These are phyloP conservation scores for Apotomis betuletana DNA, from an alignment of 2,888 invertebrate genomes.

Conservation along the genomic window DNA sequence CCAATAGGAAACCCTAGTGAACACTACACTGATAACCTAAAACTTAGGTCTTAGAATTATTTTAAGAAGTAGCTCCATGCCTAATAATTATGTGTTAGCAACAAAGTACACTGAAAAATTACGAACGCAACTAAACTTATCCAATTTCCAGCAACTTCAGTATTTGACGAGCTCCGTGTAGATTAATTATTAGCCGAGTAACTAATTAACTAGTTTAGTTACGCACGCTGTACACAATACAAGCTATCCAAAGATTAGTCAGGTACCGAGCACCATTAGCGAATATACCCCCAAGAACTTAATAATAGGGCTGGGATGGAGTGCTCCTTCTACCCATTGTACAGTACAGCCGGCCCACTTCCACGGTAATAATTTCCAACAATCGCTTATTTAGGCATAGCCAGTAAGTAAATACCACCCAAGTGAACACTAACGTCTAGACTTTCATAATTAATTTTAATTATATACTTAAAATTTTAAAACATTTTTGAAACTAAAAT, in stretches of 20 bases:
- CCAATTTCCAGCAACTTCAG: conserved; percentile 1
- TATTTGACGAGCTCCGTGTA: conserved; percentile 2
- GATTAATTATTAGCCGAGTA: conserved; percentile 17
- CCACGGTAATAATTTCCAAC: conserved; percentile 18
- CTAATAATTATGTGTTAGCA: background rate
- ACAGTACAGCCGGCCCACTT: background rate
- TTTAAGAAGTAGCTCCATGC: too few species aligned
- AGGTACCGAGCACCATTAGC: conserved; percentile 32
- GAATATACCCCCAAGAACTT: conserved; percentile 34
- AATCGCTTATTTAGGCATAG: conserved; percentile 14
- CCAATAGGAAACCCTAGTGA: too few species aligned
- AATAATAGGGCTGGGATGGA: conserved; percentile 30
- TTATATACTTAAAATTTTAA: background rate
- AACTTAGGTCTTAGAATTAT: too few species aligned
- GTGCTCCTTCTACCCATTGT: conserved; percentile 20
- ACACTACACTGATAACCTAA: too few species aligned
- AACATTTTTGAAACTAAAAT: background rate
- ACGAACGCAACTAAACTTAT: conserved; percentile 15
- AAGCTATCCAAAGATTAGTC: conserved; percentile 31
- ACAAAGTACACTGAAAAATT: background rate
- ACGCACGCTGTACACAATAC: conserved; percentile 19
- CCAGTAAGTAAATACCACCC: conserved; percentile 7
- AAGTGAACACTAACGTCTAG: conserved; percentile 11
- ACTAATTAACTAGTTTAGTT: conserved; percentile 24
- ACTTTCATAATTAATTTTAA: conserved; percentile 24